Conservation (phyloP, 2,888 invertebrate species). For the Acholoe squamosa region DNA sequence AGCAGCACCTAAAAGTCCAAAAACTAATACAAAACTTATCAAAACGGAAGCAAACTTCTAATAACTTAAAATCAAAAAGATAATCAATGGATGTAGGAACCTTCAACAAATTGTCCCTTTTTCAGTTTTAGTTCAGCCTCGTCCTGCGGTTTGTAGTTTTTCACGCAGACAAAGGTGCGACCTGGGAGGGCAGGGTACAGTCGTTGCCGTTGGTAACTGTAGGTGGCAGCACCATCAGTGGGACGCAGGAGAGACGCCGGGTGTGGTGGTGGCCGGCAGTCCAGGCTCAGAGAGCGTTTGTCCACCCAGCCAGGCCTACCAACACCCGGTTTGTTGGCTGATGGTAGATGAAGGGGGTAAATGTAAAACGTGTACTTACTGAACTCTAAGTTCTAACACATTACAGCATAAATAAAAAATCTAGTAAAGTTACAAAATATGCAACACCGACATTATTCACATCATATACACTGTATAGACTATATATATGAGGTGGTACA, state of each 20-base stretch:
- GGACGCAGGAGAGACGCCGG: conserved; percentile 75
- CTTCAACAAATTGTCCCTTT: conserved; percentile 96
- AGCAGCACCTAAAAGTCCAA: too few relatives aligned
- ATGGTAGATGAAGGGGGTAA: not conserved
- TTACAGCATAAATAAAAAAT: too few relatives aligned
- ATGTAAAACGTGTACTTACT: not conserved
- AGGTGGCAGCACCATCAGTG: conserved; percentile 57
- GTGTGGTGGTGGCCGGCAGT: conserved; percentile 75
- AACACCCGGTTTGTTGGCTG: not conserved
- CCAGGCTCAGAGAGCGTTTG: conserved; percentile 32
- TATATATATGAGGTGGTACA: too few relatives aligned
- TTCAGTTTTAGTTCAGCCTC: conserved; percentile 91
- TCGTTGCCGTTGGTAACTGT: conserved; percentile 69
- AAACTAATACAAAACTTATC: too few relatives aligned
- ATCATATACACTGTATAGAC: too few relatives aligned
- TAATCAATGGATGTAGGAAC: conserved; percentile 83
- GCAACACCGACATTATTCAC: too few relatives aligned
- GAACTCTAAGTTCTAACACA: not conserved
- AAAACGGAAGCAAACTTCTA: too few relatives aligned
- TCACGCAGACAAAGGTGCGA: conserved; percentile 93
- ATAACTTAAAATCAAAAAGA: too few relatives aligned
- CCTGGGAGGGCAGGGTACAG: conserved; percentile 85
- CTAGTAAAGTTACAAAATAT: too few relatives aligned
- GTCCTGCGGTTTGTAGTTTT: conserved; percentile 89
- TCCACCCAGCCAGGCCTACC: not conserved